A percentile compares a stretch with the other conserved stretches of the same genome.
Evolutionary conservation across 1,140 invertebrate genomes (phyloP).

Genomic region (Drosophila hydei): DNA sequence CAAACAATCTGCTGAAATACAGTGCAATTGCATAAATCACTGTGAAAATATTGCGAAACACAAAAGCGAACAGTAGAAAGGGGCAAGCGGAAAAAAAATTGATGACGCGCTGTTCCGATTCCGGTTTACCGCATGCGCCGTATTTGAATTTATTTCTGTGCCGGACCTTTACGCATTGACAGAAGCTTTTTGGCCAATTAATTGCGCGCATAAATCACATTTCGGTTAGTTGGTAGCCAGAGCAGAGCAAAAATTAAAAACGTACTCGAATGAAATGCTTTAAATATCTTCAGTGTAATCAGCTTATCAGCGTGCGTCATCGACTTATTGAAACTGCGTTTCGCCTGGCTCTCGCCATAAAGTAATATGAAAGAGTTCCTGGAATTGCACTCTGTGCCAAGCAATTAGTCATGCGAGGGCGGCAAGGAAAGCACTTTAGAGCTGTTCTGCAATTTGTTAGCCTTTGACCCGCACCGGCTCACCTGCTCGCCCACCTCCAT

Average conservation of each 20-base stretch:
- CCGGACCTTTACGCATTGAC: constrained; percentile 17
- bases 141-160: constrained; percentile 25
- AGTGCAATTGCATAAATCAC: constrained; percentile 46
- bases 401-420: constrained; percentile 57
- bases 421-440: not conserved
- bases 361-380: constrained; percentile 1
- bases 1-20: constrained; percentile 22
- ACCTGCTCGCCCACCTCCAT: not conserved
- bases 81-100: constrained; percentile 18
- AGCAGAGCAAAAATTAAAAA: constrained; percentile 25
- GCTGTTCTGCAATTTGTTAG: constrained; percentile 28
- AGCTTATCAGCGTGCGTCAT: constrained; percentile 27
- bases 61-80: constrained; percentile 12
- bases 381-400: not conserved
- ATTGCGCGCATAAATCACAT: constrained; percentile 66
- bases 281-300: too few species aligned
- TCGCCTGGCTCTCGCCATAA: not conserved
- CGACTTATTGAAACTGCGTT: not conserved
- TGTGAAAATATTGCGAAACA: constrained; percentile 28
- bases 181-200: constrained; percentile 62
- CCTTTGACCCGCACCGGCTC: constrained; percentile 11
- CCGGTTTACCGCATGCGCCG: constrained; percentile 37
- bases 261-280: not conserved
- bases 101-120: constrained; percentile 47
- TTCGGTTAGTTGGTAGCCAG: constrained; percentile 39